Evolutionary conservation across 2,113 vertebrate species (phyloP), one percentile per base, ranked within the genome.

Genomic region (Amphiprion ocellaris): DNA sequence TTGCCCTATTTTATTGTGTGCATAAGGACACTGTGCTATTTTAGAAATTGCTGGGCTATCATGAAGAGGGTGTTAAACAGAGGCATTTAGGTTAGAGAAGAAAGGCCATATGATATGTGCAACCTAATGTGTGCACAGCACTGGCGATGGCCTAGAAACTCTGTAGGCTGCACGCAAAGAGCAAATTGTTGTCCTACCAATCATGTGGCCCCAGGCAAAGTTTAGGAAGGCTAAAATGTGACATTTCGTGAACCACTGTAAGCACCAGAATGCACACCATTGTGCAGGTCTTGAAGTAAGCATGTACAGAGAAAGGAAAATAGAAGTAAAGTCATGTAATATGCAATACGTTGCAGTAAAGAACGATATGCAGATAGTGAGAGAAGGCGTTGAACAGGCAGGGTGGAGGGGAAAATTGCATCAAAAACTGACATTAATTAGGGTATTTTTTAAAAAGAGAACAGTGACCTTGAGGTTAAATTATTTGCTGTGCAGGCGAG

Each of bases 21-120:
- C 30, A 83, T 55, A 68, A 74, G 64, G 72, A 44, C 44, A 17
- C n/a, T 4, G 2, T 64, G 58, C 79, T 86, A 79, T 86, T 88
- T 82, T 86, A 10, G 77, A 82, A 80, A 68, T 82, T 23, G 69
- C 10, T 49, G 54, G 55, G 67, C 60, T 71, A 74, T 81, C 74
- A 72, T 71, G 33, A 76, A 23, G 37, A 73, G 21, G 69, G 73
- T 72, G 67, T 69, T 69, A 46, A 49, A 59, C 47, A 12, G 15
- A 62, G 0, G 10, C 53, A 89, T 84, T 65, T 72, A 37, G 67
- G 70, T 79, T 53, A 72, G 30, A 79, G 30, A 15, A 33, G 21
- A 62, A 50, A 65, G 58, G 7, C 4, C 63, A 84, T 67, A 63
- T 65, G 64, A 73, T 67, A 63, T 56, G 72, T 50, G 33, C 24